phyloP scores from a whole-genome alignment of 2,888 invertebrate genomes.

The Eupeodes latifasciatus region DNA sequence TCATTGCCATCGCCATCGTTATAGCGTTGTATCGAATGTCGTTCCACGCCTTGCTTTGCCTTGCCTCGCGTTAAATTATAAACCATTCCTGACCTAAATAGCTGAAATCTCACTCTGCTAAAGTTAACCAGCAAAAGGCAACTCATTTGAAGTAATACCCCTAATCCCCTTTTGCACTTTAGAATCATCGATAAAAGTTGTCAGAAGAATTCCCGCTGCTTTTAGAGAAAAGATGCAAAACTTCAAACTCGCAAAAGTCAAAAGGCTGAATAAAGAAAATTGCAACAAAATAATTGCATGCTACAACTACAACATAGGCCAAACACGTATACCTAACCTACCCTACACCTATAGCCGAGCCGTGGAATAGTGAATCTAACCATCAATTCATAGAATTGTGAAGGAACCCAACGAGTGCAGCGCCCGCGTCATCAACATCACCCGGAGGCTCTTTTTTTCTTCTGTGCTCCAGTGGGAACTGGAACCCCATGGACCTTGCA shows the following conservation, averaged over 20 bases:
- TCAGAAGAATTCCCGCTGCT: constrained; percentile 13
- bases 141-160: constrained; percentile 16
- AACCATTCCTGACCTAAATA: constrained; percentile 67
- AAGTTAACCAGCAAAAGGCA: constrained; percentile 15
- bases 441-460: constrained; percentile 14
- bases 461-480: constrained; percentile 42
- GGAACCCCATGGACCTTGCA: constrained; percentile 41
- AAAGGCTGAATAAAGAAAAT: constrained; percentile 29
- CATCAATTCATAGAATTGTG: constrained; percentile 27
- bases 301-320: constrained; percentile 53
- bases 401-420: constrained; percentile 19
- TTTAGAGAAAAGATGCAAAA: constrained; percentile 24
- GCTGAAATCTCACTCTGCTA: constrained; percentile 39
- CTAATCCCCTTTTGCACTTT: constrained; percentile 7
- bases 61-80: constrained; percentile 32
- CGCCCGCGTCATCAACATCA: constrained; percentile 56
- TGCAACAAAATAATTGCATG: constrained; percentile 59
- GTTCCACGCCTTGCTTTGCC: background rate
- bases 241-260: constrained; percentile 23
- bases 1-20: too few species aligned
- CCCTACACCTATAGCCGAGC: background rate
- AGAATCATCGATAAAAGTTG: constrained; percentile 22
- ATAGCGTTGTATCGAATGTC: background rate
- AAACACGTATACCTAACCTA: too few species aligned
- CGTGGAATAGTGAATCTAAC: constrained; percentile 49